These are phyloP conservation scores for Leptobrachium ailaonicum DNA, from an alignment of 2,113 vertebrate species.

Conservation along the genomic window DNA sequence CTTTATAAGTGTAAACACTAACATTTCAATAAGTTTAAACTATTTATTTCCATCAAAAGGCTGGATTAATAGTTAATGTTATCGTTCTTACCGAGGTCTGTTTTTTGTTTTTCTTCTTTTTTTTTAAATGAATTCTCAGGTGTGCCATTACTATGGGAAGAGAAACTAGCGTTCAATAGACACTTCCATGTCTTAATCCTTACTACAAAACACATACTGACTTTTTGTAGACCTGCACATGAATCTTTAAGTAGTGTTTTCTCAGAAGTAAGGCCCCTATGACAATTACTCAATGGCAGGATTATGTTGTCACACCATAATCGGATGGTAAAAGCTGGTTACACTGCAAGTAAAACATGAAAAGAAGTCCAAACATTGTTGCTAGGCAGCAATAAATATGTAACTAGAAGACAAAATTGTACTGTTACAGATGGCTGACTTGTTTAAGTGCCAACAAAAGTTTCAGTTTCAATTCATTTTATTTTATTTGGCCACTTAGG, in stretches of 20 bases:
- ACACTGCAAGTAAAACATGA: constrained; percentile 64
- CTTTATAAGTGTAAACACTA: no score
- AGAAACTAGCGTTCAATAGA: constrained; percentile 59
- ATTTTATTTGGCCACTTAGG: constrained; percentile 45
- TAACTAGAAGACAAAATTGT: constrained; percentile 65
- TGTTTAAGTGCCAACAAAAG: constrained; percentile 59
- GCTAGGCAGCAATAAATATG: constrained; percentile 58
- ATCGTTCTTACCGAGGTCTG: background rate
- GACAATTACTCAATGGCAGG: constrained; percentile 67
- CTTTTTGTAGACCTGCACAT: constrained; percentile 60
- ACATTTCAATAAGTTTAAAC: background rate
- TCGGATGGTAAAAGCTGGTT: constrained; percentile 64
- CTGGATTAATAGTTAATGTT: background rate
- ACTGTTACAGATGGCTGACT: constrained; percentile 65
- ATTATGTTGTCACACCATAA: constrained; percentile 71
- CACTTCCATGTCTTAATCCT: constrained; percentile 61
- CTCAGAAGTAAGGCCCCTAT: constrained; percentile 56
- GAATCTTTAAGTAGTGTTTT: constrained; percentile 59
- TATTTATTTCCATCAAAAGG: background rate
- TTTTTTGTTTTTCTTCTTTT: constrained; percentile 49
- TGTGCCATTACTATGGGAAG: constrained; percentile 54
- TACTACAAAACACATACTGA: constrained; percentile 66
- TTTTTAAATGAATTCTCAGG: constrained; percentile 61
- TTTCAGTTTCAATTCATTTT: constrained; percentile 77
- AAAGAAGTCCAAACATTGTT: constrained; percentile 58